Evolutionary conservation across 2,888 invertebrate genomes (phyloP).

Genomic region (Drosophila nigricruria): DNA sequence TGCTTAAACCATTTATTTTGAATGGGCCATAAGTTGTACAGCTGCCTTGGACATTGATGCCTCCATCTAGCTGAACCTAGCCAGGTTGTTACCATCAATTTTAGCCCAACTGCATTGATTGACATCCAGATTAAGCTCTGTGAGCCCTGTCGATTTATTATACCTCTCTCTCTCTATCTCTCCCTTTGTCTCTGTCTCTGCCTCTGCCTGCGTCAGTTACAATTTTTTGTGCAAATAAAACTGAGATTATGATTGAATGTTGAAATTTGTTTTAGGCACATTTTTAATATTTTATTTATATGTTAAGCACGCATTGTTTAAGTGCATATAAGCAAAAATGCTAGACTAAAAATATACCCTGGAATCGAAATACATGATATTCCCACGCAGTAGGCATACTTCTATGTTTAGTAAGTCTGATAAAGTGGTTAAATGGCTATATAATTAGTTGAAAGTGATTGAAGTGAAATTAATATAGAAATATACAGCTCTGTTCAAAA

Average conservation of each 20-base stretch:
- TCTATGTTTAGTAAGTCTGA: neutral
- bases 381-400: too few species aligned
- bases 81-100: neutral
- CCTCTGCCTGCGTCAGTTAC: neutral
- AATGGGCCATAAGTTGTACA: constrained; percentile 19
- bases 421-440: too few species aligned
- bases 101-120: constrained; percentile 5
- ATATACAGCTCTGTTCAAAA: too few species aligned
- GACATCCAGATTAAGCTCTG: constrained; percentile 11
- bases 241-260: constrained; percentile 10
- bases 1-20: constrained; percentile 34
- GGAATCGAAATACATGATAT: neutral
- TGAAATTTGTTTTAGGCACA: constrained; percentile 8
- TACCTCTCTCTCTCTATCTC: neutral
- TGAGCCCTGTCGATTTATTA: constrained; percentile 4
- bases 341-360: neutral
- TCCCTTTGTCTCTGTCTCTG: neutral
- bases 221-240: constrained; percentile 11
- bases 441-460: too few species aligned
- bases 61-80: neutral
- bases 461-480: too few species aligned
- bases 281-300: constrained; percentile 10
- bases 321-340: neutral
- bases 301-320: constrained; percentile 5
- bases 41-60: constrained; percentile 1